phyloP scores from a whole-genome alignment of 2,888 invertebrate species.

The Acronicta alni region DNA sequence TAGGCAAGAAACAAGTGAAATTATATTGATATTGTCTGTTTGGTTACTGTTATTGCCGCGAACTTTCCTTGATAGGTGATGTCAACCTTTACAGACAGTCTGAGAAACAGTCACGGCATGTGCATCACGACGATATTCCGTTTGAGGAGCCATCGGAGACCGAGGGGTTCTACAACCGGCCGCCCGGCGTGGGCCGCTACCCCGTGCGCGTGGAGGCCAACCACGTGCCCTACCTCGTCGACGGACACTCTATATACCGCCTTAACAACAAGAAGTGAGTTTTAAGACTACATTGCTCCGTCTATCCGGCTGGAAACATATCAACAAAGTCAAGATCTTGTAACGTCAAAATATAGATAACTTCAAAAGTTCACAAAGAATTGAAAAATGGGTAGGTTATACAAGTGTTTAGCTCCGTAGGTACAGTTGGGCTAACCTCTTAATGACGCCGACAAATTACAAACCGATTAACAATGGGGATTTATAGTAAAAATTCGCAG shows the following conservation, averaged over 20 bases:
- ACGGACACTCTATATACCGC: constrained; percentile 48
- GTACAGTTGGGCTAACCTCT: no score
- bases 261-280: constrained; percentile 47
- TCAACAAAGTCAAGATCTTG: not conserved
- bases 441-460: no score
- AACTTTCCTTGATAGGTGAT: no score
- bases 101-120: constrained; percentile 31
- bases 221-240: constrained; percentile 49
- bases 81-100: constrained; percentile 17
- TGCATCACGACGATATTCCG: constrained; percentile 69
- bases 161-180: constrained; percentile 80
- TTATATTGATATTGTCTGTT: no score
- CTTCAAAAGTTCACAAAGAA: no score
- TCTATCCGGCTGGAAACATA: not conserved
- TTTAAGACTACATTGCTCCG: not conserved
- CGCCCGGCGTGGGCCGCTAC: constrained; percentile 70
- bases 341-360: no score
- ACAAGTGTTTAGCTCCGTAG: no score
- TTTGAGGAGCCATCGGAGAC: constrained; percentile 72
- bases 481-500: no score
- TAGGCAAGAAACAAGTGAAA: no score
- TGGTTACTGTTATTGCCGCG: no score
- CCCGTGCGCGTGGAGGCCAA: constrained; percentile 68
- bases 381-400: no score
- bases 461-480: no score